Evolutionary conservation across 2,797 vertebrate genomes (phyloP), one percentile per base, ranked within the genome.

Genomic region (Siniperca scherzeri): DNA sequence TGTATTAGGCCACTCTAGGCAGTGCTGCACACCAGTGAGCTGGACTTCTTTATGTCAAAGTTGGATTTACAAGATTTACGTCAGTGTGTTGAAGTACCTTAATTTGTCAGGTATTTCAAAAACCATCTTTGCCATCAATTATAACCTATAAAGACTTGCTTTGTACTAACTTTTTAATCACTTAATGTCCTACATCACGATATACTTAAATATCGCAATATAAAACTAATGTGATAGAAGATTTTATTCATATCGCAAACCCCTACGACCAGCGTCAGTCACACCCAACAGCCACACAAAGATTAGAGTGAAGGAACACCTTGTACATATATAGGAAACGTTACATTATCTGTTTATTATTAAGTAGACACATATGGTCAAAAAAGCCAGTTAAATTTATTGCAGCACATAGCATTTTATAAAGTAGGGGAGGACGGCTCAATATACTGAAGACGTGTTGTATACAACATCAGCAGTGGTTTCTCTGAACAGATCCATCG

Each of bases 281-380:
- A 76, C 46, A 76, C 21, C 44, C 52, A 59, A 62, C 14, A 67
- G 27, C 36, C 22, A 52, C 61, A 22, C 16, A 72, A 44, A 53
- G 9, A 64, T 50, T 17, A 52, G 22, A 55, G 44, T 17, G 48
- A 76, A 59, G 4, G 13, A 78, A 62, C 17, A 25, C 19, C 33
- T 70, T 42, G 7, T 77, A 12, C 42, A 52, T 33, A 21, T 27
- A 62, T 52, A 74, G 19, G 10, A 67, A 72, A 59, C 27, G 62
- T 48, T 44, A 27, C 46, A 66, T 85, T 60, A 56, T 74, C 22
- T 57, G 44, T 70, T 59, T 60, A 67, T 79, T 65, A 30, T 77
- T 64, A 36, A 74, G n/a, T 17, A 48, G 38, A 71, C 61, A 77
- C n/a, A 48, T 46, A 22, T 33, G 46, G n/a, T 77, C 22, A 73